These are phyloP conservation scores for Drosophila parvula DNA, from an alignment of 1,140 invertebrate genomes.

Conservation along the genomic window DNA sequence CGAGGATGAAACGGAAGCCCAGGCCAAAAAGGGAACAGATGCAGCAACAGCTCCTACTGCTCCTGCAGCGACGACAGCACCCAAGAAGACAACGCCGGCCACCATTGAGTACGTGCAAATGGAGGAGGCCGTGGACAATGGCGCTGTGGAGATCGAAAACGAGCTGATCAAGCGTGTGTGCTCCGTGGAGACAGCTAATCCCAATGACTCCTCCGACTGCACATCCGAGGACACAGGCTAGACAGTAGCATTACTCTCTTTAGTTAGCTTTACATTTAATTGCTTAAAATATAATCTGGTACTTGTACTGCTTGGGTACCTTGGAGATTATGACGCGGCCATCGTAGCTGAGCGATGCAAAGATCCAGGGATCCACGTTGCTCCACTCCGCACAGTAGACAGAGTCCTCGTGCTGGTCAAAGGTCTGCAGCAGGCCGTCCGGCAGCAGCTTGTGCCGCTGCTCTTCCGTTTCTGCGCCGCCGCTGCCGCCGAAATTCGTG, in stretches of 20 bases:
- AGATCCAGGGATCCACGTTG: slow-evolving; percentile 98
- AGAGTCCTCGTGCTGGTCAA: slow-evolving; percentile 99
- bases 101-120: slow-evolving; percentile 83
- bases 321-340: slow-evolving; percentile 96
- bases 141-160: slow-evolving; percentile 76
- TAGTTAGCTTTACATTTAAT: slow-evolving; percentile 24
- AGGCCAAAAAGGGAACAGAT: slow-evolving; percentile 1
- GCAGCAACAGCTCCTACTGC: neutral
- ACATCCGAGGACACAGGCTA: slow-evolving; percentile 82
- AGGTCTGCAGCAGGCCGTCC: slow-evolving; percentile 90
- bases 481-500: slow-evolving; percentile 5
- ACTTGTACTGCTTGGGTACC: slow-evolving; percentile 96
- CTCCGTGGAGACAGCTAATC: slow-evolving; percentile 80
- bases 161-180: slow-evolving; percentile 80
- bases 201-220: slow-evolving; percentile 83
- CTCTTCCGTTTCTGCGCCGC: slow-evolving; percentile 81
- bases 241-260: neutral
- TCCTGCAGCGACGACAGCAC: slow-evolving; percentile 5
- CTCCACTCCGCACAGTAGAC: slow-evolving; percentile 99
- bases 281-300: slow-evolving; percentile 90
- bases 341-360: slow-evolving; percentile 98
- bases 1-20: slow-evolving; percentile 85
- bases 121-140: slow-evolving; percentile 82
- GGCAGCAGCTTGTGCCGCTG: slow-evolving; percentile 86
- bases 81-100: slow-evolving; percentile 54